These are phyloP conservation scores for Sarcophaga carnaria DNA, from an alignment of 2,888 invertebrate genomes.

Conservation along the genomic window DNA sequence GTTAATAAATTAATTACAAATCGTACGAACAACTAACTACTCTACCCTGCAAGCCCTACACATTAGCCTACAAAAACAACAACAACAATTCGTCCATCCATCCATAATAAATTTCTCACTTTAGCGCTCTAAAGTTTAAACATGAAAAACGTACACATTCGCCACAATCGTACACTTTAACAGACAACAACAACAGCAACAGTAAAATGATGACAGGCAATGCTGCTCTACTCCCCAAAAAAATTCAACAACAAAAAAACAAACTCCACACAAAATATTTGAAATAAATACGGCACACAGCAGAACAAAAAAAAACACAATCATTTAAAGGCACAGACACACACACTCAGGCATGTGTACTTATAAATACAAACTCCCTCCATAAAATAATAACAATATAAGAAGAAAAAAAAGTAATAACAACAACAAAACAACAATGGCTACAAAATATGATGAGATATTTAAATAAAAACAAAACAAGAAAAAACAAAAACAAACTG, in stretches of 20 bases:
- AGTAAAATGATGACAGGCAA: conserved; percentile 48
- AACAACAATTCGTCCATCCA: neutral
- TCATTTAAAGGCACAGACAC: conserved; percentile 3
- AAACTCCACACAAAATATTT: conserved; percentile 1
- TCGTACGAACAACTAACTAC: no score
- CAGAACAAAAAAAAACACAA: conserved; percentile 6
- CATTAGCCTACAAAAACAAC: conserved; percentile 3
- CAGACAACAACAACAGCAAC: conserved; percentile 41
- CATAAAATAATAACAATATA: no score
- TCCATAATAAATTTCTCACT: conserved; percentile 44
- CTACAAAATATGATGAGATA: conserved; percentile 10
- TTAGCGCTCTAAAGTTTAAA: conserved; percentile 10
- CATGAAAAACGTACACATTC: conserved; percentile 19
- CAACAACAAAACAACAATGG: neutral
- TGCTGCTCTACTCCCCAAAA: conserved; percentile 2
- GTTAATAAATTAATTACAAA: no score
- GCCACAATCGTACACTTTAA: conserved; percentile 26
- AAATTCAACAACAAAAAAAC: conserved; percentile 1
- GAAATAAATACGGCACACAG: neutral
- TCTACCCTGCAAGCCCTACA: no score
- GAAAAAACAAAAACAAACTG: conserved; percentile 23
- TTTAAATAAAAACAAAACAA: neutral
- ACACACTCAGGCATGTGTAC: neutral
- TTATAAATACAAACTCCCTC: neutral
- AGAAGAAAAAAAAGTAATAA: no score